Percentiles rank a stretch among this genome's conserved stretches.
These are phyloP conservation scores for Nettapus auritus DNA, from an alignment of 2,113 vertebrate species.

Conservation along the genomic window DNA sequence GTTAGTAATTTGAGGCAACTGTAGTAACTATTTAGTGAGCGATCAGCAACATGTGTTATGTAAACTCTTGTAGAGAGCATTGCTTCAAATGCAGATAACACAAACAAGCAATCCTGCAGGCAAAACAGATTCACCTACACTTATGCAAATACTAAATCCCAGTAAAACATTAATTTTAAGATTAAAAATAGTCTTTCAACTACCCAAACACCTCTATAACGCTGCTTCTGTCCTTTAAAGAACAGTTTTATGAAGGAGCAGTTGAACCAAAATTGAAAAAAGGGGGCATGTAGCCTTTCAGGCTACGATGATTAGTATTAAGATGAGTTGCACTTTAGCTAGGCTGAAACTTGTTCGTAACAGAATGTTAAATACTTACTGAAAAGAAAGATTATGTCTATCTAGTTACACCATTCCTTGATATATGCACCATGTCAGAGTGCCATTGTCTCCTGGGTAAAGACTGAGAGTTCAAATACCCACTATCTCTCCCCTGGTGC, in stretches of 20 bases:
- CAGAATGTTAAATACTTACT: slow-evolving; percentile 95
- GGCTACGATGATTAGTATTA: slow-evolving; percentile 76
- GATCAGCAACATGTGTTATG: slow-evolving; percentile 58
- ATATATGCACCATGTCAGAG: slow-evolving; percentile 97
- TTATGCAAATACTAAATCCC: background rate
- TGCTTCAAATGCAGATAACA: slow-evolving; percentile 19
- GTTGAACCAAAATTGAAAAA: slow-evolving; percentile 71
- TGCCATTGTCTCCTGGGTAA: slow-evolving; percentile 99
- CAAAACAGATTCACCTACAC: slow-evolving; percentile 1
- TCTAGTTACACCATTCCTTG: slow-evolving; percentile 95
- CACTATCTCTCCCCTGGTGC: slow-evolving; percentile 97
- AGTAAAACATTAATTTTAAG: slow-evolving; percentile 3
- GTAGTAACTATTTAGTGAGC: background rate
- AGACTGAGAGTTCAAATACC: slow-evolving; percentile 99
- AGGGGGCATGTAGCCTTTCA: slow-evolving; percentile 67
- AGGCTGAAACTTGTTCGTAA: slow-evolving; percentile 90
- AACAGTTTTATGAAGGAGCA: slow-evolving; percentile 68
- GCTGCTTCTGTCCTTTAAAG: slow-evolving; percentile 61
- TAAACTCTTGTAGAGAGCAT: background rate
- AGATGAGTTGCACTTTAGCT: slow-evolving; percentile 82
- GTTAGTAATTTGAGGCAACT: slow-evolving; percentile 33
- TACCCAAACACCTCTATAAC: slow-evolving; percentile 3
- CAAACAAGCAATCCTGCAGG: slow-evolving; percentile 17
- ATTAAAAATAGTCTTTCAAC: slow-evolving; percentile 9
- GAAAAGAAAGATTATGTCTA: slow-evolving; percentile 94